These are phyloP conservation scores for Caenorhabditis remanei DNA, from an alignment of 1,140 invertebrate genomes.

Conservation along the genomic window DNA sequence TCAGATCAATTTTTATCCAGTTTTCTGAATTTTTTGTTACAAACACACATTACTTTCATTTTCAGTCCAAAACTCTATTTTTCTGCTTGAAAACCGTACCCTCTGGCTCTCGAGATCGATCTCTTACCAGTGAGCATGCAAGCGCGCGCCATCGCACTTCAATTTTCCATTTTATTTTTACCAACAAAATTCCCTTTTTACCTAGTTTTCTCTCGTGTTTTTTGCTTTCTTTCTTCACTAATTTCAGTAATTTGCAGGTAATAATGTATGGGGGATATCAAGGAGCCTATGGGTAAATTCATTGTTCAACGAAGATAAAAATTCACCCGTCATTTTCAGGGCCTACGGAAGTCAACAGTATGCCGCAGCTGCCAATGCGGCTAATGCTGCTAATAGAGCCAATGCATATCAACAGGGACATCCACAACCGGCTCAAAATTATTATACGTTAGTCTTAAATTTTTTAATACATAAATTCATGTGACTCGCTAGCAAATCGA, in stretches of 20 bases:
- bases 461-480: background rate
- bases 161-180: background rate
- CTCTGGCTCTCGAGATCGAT: too few species aligned
- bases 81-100: background rate
- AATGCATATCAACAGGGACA: background rate
- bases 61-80: background rate
- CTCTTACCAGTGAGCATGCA: background rate
- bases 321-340: background rate
- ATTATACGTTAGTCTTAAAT: constrained; percentile 1
- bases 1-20: background rate
- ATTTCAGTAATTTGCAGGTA: constrained; percentile 6
- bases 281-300: constrained; percentile 5
- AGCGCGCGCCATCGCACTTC: constrained; percentile 22
- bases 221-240: background rate
- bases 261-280: constrained; percentile 35
- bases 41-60: background rate
- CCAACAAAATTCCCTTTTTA: background rate
- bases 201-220: background rate
- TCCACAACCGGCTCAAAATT: background rate
- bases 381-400: background rate
- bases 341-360: constrained; percentile 21
- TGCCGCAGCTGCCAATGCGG: background rate
- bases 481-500: background rate
- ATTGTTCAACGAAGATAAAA: background rate
- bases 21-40: background rate